Base-by-base conservation (phyloP, 2,797 vertebrate genomes). In the Xiphophorus birchmanni region DNA sequence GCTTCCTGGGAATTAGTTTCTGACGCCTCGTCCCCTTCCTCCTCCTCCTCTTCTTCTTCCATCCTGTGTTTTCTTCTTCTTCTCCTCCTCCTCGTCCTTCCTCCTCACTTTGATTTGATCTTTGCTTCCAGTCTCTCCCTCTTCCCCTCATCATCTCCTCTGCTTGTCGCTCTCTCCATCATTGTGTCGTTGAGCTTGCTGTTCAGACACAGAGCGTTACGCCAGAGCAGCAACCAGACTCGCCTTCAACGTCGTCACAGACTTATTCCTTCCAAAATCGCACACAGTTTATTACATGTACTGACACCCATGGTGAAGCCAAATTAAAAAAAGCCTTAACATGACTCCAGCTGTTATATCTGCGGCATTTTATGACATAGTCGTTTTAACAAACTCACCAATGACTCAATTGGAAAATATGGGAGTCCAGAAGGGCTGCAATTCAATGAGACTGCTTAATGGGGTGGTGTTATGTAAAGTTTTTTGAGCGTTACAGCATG, bases 111-210 rank as follows among this genome's bases (percentile, higher is more conserved):
- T 86, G 72, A 80, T 88, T 58, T 76, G 40, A 88, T 88, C 63
- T 80, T 83, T 73, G 72, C 75, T 82, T 83, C 85, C 80, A 78
- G 78, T 83, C 81, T 80, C 82, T 80, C 76, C 76, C 84, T 85
- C 78, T 35, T 81, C 73, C 84, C 84, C 76, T 82, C 91, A 92
- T 87, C 86, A 93, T 91, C 77, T 83, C 84, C 93, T 90, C 80
- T 90, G 89, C 93, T 89, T 86, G 88, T 95, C 87, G 91, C 88
- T 93, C 89, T 88, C 84, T 92, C 84, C 85, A 83, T 93, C 91
- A 84, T 86, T 81, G 93, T 95, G 92, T 89, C 54, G 76, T 84
- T 63, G 80, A 76, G 79, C 88, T 89, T 84, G 86, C 75, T 48
- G 73, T 91, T 86, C 89, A 87, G 86, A 88, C 88, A 83, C 81